A percentile compares a stretch with the other conserved stretches of the same genome.
Conservation (phyloP, 2,888 invertebrate genomes). For the Vanessa cardui region DNA sequence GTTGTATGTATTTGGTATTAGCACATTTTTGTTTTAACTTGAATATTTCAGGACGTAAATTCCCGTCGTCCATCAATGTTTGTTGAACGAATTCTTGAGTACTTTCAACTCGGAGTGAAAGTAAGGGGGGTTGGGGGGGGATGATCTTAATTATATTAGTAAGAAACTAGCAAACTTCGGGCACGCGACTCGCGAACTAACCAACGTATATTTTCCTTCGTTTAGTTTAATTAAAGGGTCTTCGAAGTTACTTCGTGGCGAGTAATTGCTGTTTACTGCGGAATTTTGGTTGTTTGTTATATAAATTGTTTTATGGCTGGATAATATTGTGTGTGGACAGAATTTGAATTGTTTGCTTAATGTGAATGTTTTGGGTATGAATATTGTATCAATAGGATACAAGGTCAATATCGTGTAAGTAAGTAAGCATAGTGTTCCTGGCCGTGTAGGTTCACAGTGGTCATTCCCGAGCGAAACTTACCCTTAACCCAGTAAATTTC, state of each 20-base stretch:
- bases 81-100: conserved; percentile 11
- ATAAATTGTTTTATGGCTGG: conserved; percentile 25
- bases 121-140: conserved; percentile 26
- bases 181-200: conserved; percentile 36
- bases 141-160: conserved; percentile 45
- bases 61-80: conserved; percentile 12
- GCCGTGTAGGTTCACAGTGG: no score
- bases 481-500: no score
- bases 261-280: conserved; percentile 37
- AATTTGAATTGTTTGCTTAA: neutral
- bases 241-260: conserved; percentile 27
- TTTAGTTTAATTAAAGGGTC: conserved; percentile 41
- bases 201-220: conserved; percentile 38
- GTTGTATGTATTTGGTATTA: neutral
- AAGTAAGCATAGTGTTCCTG: no score
- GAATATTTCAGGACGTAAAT: neutral
- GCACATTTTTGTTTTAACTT: neutral
- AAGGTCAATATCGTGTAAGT: no score
- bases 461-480: no score
- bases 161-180: conserved; percentile 35
- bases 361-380: no score
- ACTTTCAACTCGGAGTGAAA: conserved; percentile 19
- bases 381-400: no score
- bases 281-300: conserved; percentile 34
- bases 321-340: conserved; percentile 12